phyloP scores from a whole-genome alignment of 2,888 invertebrate genomes.

The Mythimna impura region DNA sequence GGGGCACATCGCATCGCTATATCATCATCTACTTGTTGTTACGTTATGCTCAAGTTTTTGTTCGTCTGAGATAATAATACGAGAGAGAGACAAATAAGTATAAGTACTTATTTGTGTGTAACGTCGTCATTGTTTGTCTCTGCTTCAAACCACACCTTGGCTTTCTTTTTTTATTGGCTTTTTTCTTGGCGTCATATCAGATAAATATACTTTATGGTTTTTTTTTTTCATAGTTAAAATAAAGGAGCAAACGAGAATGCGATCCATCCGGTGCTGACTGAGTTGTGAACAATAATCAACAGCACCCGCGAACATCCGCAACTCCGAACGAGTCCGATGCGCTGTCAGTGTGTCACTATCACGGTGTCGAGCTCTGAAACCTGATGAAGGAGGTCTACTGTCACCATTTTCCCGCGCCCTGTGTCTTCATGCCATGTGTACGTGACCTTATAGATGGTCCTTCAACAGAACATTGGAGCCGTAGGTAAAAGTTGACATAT shows the following conservation, averaged over 20 bases:
- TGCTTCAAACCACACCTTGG: constrained; percentile 37
- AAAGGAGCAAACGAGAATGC: not conserved
- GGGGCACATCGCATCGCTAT: not conserved
- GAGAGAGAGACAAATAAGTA: too few species aligned
- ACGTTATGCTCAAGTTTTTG: constrained; percentile 8
- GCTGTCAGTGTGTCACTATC: not conserved
- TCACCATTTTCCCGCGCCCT: too few species aligned
- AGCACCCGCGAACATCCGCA: not conserved
- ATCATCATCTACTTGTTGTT: not conserved
- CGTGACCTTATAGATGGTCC: not conserved
- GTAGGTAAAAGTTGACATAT: constrained; percentile 9
- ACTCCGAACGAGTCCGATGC: not conserved
- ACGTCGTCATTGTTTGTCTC: constrained; percentile 12
- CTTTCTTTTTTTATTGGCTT: constrained; percentile 33
- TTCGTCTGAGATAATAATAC: constrained; percentile 2
- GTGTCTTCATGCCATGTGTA: too few species aligned
- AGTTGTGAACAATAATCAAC: not conserved
- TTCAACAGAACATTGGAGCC: not conserved
- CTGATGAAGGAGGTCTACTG: not conserved
- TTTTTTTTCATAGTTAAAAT: not conserved
- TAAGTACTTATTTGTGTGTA: not conserved
- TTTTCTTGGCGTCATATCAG: constrained; percentile 7
- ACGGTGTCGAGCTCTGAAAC: not conserved
- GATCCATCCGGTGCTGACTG: not conserved
- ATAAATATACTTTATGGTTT: not conserved